These are phyloP conservation scores for Oenanthe oenanthe DNA, from an alignment of 2,113 vertebrate species.

Conservation along the genomic window DNA sequence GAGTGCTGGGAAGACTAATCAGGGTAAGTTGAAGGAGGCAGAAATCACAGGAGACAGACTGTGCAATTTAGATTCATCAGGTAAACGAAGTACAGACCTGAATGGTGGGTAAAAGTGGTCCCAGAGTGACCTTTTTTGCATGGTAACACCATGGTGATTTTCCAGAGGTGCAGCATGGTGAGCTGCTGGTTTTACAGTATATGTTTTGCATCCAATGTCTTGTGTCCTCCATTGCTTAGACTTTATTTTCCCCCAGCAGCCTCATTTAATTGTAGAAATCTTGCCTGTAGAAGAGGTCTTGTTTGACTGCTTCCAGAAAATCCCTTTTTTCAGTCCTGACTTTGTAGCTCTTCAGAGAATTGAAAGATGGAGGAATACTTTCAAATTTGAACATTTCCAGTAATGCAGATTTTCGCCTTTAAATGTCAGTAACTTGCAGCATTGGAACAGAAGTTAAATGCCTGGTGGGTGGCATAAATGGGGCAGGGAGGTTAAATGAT, in stretches of 20 bases:
- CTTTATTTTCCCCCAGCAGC: neutral
- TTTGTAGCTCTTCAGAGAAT: neutral
- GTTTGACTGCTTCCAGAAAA: neutral
- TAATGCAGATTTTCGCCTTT: neutral
- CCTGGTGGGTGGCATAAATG: neutral
- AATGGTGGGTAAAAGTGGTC: neutral
- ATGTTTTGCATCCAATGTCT: neutral
- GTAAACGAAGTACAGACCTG: neutral
- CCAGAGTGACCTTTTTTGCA: neutral
- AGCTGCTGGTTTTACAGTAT: neutral
- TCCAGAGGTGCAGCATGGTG: neutral
- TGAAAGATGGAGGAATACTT: neutral
- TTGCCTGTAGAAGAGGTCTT: neutral
- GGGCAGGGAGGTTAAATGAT: neutral
- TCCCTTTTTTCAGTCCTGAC: neutral
- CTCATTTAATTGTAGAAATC: neutral
- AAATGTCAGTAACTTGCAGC: neutral
- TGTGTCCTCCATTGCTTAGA: neutral
- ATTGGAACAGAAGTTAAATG: neutral
- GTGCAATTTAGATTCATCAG: neutral
- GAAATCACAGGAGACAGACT: neutral
- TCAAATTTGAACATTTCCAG: neutral
- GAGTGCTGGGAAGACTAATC: neutral
- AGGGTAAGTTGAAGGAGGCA: neutral
- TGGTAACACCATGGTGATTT: neutral